Percentiles rank a stretch among this genome's conserved stretches.
phyloP scores from a whole-genome alignment of 2,888 invertebrate species.

The Epistrophe grossulariae region DNA sequence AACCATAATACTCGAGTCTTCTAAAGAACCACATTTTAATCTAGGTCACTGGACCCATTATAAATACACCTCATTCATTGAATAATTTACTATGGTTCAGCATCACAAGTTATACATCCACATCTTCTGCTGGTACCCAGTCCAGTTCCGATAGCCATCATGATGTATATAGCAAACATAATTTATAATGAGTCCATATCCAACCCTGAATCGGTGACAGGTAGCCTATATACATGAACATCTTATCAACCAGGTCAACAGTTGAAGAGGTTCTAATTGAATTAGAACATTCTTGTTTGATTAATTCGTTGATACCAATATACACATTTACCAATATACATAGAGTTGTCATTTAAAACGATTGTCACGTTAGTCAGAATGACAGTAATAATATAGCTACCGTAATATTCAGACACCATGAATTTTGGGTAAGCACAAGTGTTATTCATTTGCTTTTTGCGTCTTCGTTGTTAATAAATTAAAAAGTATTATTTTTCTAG shows the following conservation, averaged over 20 bases:
- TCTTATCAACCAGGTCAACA: conserved; percentile 30
- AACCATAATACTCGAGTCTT: not conserved
- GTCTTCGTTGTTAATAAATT: not conserved
- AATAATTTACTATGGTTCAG: not conserved
- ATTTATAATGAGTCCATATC: conserved; percentile 8
- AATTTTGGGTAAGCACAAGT: conserved; percentile 36
- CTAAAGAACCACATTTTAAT: not conserved
- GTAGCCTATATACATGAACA: conserved; percentile 33
- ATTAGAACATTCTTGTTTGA: conserved; percentile 33
- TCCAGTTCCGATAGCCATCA: not conserved
- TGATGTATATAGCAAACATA: not conserved
- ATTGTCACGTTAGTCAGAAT: not conserved
- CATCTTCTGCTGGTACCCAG: not conserved
- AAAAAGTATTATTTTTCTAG: not conserved
- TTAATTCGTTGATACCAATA: conserved; percentile 10
- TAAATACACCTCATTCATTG: not conserved
- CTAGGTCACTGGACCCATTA: conserved; percentile 17
- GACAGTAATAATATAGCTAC: conserved; percentile 15
- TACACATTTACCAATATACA: not conserved
- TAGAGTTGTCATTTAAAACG: conserved; percentile 13
- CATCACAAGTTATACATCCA: not conserved
- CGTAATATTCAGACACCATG: conserved; percentile 24
- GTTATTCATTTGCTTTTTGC: not conserved
- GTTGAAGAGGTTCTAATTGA: conserved; percentile 40
- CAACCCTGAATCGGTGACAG: conserved; percentile 4